These are phyloP conservation scores for Hydrozoanthus gracilis DNA, from an alignment of 92 coral and sea anemone genomes.

Conservation along the genomic window DNA sequence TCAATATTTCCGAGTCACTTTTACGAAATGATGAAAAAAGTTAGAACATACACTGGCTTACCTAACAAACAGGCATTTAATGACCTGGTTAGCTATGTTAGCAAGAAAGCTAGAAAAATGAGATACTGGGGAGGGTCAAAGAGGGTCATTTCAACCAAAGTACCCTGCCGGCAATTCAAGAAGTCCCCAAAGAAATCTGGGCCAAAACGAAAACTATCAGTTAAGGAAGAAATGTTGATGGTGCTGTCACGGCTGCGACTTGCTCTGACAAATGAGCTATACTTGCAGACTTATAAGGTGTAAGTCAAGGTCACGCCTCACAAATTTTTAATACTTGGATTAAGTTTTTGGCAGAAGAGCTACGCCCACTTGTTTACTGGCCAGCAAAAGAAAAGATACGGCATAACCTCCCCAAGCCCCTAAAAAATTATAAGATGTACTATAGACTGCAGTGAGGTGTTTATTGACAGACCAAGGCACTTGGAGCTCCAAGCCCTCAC, in stretches of 20 bases:
- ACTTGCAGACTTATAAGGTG: conserved; percentile 64
- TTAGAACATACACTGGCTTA: conserved; percentile 52
- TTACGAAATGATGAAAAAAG: conserved; percentile 57
- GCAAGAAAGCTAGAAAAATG: conserved; percentile 45
- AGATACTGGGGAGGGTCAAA: conserved; percentile 65
- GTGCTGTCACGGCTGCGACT: conserved; percentile 48
- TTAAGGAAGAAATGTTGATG: conserved; percentile 55
- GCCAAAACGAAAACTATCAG: conserved; percentile 45
- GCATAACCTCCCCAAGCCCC: conserved; percentile 48
- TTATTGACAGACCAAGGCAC: conserved; percentile 66
- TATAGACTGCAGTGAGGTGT: conserved; percentile 72
- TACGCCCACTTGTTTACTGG: too few species aligned
- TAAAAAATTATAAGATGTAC: conserved; percentile 51
- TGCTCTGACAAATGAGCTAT: conserved; percentile 48
- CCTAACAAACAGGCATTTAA: conserved; percentile 46
- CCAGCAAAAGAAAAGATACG: conserved; percentile 51
- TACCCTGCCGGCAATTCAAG: conserved; percentile 36
- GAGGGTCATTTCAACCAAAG: conserved; percentile 54
- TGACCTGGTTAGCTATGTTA: conserved; percentile 49
- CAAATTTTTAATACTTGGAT: too few species aligned
- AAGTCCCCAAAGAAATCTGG: conserved; percentile 34
- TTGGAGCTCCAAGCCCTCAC: conserved; percentile 67
- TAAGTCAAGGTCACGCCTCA: too few species aligned
- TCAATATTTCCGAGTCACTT: conserved; percentile 28
- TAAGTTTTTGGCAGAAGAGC: too few species aligned